These are phyloP conservation scores for Leptarthrus brevirostris DNA, from an alignment of 2,888 invertebrate species.

Conservation along the genomic window DNA sequence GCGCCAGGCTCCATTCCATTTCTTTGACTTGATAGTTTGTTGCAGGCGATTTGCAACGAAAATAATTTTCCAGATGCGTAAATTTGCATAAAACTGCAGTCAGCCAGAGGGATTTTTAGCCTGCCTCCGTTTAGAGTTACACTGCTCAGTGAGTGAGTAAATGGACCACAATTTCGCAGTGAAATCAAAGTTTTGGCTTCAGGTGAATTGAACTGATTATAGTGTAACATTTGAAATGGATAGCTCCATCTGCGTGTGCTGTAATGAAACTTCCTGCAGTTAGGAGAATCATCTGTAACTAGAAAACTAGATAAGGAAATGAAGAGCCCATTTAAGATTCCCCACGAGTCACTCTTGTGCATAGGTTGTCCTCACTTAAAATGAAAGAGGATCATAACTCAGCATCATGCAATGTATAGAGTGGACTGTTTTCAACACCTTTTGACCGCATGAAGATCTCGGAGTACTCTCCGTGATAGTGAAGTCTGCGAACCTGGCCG, in stretches of 20 bases:
- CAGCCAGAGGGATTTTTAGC: slow-evolving; percentile 39
- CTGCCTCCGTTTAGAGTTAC: slow-evolving; percentile 16
- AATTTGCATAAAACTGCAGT: slow-evolving; percentile 48
- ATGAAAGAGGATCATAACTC: slow-evolving; percentile 37
- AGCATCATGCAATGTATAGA: slow-evolving; percentile 11
- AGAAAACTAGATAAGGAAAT: slow-evolving; percentile 22
- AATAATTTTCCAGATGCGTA: slow-evolving; percentile 49
- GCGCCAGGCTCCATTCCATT: slow-evolving; percentile 16
- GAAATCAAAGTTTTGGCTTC: slow-evolving; percentile 29
- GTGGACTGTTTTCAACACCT: slow-evolving; percentile 15
- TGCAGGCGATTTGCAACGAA: slow-evolving; percentile 36
- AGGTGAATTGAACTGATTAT: slow-evolving; percentile 27
- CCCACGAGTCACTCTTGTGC: background rate
- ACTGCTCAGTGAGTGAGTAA: background rate
- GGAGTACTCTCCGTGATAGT: slow-evolving; percentile 17
- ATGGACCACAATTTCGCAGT: slow-evolving; percentile 21
- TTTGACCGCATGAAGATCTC: slow-evolving; percentile 30
- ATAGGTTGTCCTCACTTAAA: slow-evolving; percentile 29
- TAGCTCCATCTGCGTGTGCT: slow-evolving; percentile 11
- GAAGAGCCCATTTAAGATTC: background rate
- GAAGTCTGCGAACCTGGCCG: slow-evolving; percentile 12
- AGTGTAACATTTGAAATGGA: slow-evolving; percentile 40
- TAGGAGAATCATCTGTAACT: background rate
- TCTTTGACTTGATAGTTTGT: slow-evolving; percentile 35
- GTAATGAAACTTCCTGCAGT: slow-evolving; percentile 21